A percentile compares a stretch with the other conserved stretches of the same genome.
These are phyloP conservation scores for Hirtodrosophila trivittata DNA, from an alignment of 2,888 invertebrate genomes.

Conservation along the genomic window DNA sequence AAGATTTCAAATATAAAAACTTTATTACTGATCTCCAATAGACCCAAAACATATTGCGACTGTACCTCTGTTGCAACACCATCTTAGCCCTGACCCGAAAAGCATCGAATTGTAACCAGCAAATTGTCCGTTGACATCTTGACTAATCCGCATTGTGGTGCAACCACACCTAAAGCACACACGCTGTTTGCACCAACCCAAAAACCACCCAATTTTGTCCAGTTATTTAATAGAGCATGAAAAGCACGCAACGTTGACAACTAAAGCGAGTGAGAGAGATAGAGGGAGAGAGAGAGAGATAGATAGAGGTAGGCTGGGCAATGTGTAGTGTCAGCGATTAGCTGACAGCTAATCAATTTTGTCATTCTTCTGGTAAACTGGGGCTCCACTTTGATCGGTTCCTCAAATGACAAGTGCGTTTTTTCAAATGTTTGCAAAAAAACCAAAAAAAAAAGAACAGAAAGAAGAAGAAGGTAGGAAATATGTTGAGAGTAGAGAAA, in stretches of 20 bases:
- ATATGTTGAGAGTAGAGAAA: no score
- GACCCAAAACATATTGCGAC: no score
- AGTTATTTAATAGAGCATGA: constrained; percentile 64
- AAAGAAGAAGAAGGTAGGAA: not conserved
- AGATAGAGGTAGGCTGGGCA: constrained; percentile 15
- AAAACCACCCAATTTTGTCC: constrained; percentile 43
- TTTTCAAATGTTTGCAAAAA: constrained; percentile 52
- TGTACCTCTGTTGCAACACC: not conserved
- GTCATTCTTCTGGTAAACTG: constrained; percentile 1
- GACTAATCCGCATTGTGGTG: constrained; percentile 10
- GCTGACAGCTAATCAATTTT: constrained; percentile 77
- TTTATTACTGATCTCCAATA: no score
- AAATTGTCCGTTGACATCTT: constrained; percentile 30
- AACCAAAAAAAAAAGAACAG: not conserved
- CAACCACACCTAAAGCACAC: constrained; percentile 5
- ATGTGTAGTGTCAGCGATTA: constrained; percentile 71
- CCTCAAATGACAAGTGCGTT: constrained; percentile 66
- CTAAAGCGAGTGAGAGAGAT: not conserved
- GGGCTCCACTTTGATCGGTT: no score
- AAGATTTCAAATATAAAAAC: no score
- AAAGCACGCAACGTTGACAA: constrained; percentile 55
- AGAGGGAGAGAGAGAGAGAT: constrained; percentile 20
- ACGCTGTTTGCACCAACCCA: not conserved
- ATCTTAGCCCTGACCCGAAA: constrained; percentile 43
- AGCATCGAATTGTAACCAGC: constrained; percentile 34